phyloP scores from a whole-genome alignment of 1,140 invertebrate species.

The Lepidurus arcticus region DNA sequence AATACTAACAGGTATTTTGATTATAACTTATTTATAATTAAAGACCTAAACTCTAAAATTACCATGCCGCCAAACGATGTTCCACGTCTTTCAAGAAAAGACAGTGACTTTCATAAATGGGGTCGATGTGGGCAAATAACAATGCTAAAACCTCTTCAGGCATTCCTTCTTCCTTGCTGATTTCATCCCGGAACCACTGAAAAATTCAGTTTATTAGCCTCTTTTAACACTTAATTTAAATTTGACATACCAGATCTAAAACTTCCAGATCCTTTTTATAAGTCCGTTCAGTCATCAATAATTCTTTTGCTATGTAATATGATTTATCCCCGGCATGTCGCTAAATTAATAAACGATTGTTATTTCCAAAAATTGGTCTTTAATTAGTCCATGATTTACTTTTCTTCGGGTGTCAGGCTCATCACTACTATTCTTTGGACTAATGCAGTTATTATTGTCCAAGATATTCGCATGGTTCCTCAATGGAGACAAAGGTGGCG shows the following conservation, averaged over 20 bases:
- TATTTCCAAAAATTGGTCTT: not conserved
- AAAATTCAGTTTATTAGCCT: slow-evolving; percentile 38
- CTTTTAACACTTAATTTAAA: too few species aligned
- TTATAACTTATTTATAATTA: not conserved
- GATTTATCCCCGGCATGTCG: slow-evolving; percentile 69
- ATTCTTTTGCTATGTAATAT: slow-evolving; percentile 89
- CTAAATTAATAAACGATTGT: slow-evolving; percentile 43
- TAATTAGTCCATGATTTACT: not conserved
- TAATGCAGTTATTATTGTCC: slow-evolving; percentile 27
- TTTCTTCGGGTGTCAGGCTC: slow-evolving; percentile 1
- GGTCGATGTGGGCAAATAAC: slow-evolving; percentile 57
- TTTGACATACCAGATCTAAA: slow-evolving; percentile 61
- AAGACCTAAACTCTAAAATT: slow-evolving; percentile 41
- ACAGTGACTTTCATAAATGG: slow-evolving; percentile 60
- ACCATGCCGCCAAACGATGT: slow-evolving; percentile 57
- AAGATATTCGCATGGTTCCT: slow-evolving; percentile 1
- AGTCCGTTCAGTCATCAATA: slow-evolving; percentile 91
- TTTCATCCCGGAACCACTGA: slow-evolving; percentile 64
- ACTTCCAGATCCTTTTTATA: slow-evolving; percentile 93
- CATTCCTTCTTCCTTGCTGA: slow-evolving; percentile 53
- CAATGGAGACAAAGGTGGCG: not conserved
- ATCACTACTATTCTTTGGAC: not conserved
- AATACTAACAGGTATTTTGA: too few species aligned
- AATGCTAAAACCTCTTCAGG: slow-evolving; percentile 49
- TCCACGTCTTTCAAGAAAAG: slow-evolving; percentile 63